Percentiles rank a stretch among this genome's conserved stretches.
phyloP scores from a whole-genome alignment of 2,888 invertebrate genomes.

The Clitarchus hookeri region DNA sequence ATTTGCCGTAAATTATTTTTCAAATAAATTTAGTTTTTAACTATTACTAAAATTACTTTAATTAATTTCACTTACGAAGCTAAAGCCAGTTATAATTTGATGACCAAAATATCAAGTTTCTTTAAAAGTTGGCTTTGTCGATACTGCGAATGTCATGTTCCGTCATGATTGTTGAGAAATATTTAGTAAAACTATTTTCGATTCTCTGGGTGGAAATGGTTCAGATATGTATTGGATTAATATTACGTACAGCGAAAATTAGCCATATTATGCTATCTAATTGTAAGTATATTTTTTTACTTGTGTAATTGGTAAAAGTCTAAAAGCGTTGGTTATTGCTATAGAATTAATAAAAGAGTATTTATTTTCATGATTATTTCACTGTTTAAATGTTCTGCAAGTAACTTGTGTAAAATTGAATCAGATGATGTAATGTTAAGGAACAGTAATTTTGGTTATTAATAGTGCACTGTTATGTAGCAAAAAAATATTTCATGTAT shows the following conservation, averaged over 20 bases:
- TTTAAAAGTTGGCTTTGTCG: background rate
- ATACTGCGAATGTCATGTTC: background rate
- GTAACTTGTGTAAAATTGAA: background rate
- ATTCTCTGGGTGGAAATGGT: background rate
- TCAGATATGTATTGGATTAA: background rate
- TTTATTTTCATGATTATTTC: background rate
- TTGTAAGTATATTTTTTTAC: background rate
- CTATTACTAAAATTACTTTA: background rate
- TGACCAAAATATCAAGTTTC: background rate
- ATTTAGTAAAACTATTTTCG: background rate
- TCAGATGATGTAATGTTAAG: background rate
- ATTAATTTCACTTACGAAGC: background rate
- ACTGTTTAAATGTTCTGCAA: background rate
- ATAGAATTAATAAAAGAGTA: background rate
- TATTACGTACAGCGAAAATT: conserved; percentile 1
- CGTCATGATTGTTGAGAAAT: background rate
- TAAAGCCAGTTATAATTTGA: background rate
- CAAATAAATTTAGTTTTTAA: background rate
- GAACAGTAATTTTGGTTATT: background rate
- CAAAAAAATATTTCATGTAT: background rate
- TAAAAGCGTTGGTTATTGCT: background rate
- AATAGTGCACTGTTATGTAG: background rate
- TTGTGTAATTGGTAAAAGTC: background rate
- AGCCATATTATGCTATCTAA: background rate
- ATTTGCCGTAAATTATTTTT: background rate